phyloP scores from a whole-genome alignment of 2,888 invertebrate genomes.

The Oeneis ivallda region DNA sequence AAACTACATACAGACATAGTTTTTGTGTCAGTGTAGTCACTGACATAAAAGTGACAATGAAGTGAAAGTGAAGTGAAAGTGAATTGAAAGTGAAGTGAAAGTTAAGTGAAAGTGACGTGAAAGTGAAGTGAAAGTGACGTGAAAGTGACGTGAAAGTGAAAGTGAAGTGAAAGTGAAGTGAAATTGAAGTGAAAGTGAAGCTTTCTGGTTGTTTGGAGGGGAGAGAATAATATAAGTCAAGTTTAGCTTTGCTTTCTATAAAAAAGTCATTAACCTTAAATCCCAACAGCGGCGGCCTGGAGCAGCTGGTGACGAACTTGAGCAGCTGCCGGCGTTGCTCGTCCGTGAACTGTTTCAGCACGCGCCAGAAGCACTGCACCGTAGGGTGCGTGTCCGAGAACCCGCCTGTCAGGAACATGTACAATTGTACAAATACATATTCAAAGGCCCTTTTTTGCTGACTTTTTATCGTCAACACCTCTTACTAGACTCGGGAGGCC shows the following conservation, averaged over 20 bases:
- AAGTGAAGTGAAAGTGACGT: no score
- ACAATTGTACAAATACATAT: not conserved
- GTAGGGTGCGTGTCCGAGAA: slow-evolving; percentile 92
- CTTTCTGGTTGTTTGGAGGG: no score
- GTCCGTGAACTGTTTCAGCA: slow-evolving; percentile 91
- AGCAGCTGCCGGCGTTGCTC: slow-evolving; percentile 92
- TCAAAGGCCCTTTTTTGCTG: not conserved
- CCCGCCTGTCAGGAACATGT: slow-evolving; percentile 81
- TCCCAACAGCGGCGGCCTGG: slow-evolving; percentile 96
- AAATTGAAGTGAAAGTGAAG: no score
- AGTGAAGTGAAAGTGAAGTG: no score
- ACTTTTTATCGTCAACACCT: not conserved
- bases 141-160: no score
- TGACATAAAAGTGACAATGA: no score
- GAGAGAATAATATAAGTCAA: not conserved
- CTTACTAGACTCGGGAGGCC: no score
- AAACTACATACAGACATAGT: no score
- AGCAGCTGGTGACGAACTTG: slow-evolving; percentile 99
- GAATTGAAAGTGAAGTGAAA: no score
- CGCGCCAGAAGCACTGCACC: slow-evolving; percentile 94
- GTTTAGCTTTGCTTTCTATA: not conserved
- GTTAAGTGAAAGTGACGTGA: no score
- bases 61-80: no score
- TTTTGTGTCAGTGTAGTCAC: no score
- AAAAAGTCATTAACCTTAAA: slow-evolving; percentile 87